Evolutionary conservation across 2,113 vertebrate species (phyloP).

Genomic region (Chamaea fasciata): DNA sequence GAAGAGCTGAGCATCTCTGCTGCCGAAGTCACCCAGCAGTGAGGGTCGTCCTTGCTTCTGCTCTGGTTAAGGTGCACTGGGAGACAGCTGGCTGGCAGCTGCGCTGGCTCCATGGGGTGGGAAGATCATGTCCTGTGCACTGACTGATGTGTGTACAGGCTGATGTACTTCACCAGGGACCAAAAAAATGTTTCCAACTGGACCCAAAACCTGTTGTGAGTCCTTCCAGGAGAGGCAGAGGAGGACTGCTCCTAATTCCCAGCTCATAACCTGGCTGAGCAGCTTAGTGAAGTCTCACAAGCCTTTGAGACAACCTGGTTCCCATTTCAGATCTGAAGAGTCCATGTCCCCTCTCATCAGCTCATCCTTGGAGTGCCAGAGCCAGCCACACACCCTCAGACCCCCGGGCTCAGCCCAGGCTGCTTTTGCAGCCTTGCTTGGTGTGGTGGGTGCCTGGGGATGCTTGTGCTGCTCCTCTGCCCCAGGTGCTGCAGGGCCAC

Average conservation of each 20-base stretch:
- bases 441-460: neutral
- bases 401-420: neutral
- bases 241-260: too few species aligned
- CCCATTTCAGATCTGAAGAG: neutral
- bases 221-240: too few species aligned
- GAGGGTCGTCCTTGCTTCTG: neutral
- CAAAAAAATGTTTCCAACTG: neutral
- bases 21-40: neutral
- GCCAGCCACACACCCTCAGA: neutral
- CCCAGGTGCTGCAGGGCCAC: rapidly evolving
- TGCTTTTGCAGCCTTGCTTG: rapidly evolving
- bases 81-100: neutral
- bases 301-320: neutral
- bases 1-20: neutral
- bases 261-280: too few species aligned
- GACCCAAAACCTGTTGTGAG: too few species aligned
- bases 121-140: neutral
- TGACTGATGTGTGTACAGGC: rapidly evolving
- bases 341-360: rapidly evolving
- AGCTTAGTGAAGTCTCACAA: neutral
- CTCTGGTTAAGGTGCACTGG: neutral
- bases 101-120: neutral
- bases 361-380: neutral
- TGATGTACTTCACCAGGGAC: neutral
- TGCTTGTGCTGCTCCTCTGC: rapidly evolving